Evolutionary conservation across 37 sponge, comb jelly and placozoan species (phyloP).

Genomic region (Beroe forskalii): DNA sequence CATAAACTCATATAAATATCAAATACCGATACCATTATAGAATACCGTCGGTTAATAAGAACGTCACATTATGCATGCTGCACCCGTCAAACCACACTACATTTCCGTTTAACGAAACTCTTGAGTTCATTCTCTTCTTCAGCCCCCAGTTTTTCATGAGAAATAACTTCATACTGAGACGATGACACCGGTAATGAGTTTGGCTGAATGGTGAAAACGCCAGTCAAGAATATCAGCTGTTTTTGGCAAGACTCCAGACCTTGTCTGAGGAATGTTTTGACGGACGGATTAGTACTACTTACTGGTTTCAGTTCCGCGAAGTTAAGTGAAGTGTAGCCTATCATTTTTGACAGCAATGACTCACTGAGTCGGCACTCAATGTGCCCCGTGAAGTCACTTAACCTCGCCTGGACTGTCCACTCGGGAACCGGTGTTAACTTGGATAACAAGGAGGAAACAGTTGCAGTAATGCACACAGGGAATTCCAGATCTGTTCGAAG

Average conservation of each 20-base stretch:
- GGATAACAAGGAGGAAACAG: not conserved
- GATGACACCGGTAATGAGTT: not conserved
- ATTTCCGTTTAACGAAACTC: not conserved
- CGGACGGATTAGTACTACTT: not conserved
- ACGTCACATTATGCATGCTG: too few species aligned
- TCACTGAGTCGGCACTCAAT: not conserved
- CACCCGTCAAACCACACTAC: too few species aligned
- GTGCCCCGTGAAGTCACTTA: not conserved
- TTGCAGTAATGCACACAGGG: not conserved
- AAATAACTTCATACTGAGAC: slow-evolving; percentile 1
- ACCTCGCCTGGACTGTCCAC: not conserved
- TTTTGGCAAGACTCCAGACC: slow-evolving; percentile 42
- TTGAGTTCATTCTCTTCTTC: not conserved
- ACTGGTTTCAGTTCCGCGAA: slow-evolving; percentile 25
- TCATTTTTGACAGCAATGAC: not conserved
- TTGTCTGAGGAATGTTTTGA: not conserved
- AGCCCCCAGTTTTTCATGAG: not conserved
- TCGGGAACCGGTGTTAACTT: slow-evolving; percentile 13
- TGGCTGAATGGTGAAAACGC: not conserved
- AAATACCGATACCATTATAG: too few species aligned
- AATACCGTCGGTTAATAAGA: too few species aligned
- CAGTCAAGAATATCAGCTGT: not conserved
- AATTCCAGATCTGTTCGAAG: not conserved
- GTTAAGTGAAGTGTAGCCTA: not conserved
- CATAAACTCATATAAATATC: too few species aligned